Percentiles rank a stretch among this genome's conserved stretches.
phyloP scores from a whole-genome alignment of 2,888 invertebrate species.

The Acrobasis repandana region DNA sequence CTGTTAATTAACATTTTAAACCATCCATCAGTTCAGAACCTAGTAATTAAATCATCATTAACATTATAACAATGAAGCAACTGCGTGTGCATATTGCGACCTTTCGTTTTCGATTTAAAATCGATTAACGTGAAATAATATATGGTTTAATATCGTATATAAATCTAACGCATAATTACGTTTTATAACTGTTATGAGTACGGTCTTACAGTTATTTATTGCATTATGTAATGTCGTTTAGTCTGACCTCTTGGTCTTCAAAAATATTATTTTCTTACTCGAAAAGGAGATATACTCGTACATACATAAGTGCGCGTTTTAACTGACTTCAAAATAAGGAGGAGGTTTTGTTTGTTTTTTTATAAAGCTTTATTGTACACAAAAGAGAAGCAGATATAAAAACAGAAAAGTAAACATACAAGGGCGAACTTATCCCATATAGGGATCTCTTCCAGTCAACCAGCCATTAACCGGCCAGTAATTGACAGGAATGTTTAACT shows the following conservation, averaged over 20 bases:
- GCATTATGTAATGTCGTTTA: not conserved
- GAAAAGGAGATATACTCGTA: too few relatives aligned
- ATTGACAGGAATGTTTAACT: too few relatives aligned
- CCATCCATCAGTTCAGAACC: not conserved
- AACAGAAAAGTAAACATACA: too few relatives aligned
- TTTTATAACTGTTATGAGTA: not conserved
- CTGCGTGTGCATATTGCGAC: slow-evolving; percentile 2
- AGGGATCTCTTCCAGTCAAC: too few relatives aligned
- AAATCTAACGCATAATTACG: not conserved
- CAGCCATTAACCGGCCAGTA: too few relatives aligned
- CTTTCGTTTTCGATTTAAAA: slow-evolving; percentile 1
- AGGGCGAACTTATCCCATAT: too few relatives aligned
- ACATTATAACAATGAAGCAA: not conserved
- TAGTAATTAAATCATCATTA: slow-evolving; percentile 9
- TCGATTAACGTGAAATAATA: slow-evolving; percentile 3
- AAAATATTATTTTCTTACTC: not conserved
- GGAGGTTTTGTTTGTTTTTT: too few relatives aligned
- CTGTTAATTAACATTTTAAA: slow-evolving; percentile 1
- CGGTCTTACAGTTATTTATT: not conserved
- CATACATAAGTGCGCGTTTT: too few relatives aligned
- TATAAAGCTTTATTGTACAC: too few relatives aligned
- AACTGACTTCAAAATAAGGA: too few relatives aligned
- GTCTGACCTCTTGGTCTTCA: not conserved
- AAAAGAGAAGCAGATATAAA: too few relatives aligned
- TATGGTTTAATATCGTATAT: not conserved